phyloP scores from a whole-genome alignment of 2,113 vertebrate genomes.

The Zosterops lateralis region DNA sequence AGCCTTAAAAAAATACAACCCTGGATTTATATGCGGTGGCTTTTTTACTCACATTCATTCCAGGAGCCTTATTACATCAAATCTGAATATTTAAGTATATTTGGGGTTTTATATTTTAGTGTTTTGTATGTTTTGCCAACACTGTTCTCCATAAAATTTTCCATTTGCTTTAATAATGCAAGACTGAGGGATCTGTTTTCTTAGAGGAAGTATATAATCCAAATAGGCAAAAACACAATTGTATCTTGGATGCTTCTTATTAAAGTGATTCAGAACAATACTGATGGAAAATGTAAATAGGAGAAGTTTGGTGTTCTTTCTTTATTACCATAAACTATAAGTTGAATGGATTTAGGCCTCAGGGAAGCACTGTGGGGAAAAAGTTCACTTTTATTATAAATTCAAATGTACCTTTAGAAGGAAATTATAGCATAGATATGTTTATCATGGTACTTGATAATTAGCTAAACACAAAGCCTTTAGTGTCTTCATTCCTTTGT shows the following conservation, averaged over 20 bases:
- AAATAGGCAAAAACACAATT: background rate
- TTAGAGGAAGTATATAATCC: background rate
- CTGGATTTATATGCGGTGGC: background rate
- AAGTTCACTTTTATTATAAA: background rate
- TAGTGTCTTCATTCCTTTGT: background rate
- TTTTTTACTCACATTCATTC: background rate
- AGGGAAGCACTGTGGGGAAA: background rate
- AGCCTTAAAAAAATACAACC: background rate
- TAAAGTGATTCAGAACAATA: background rate
- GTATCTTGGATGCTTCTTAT: background rate
- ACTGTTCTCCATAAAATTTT: background rate
- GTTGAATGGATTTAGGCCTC: background rate
- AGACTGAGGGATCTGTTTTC: background rate
- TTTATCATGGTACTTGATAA: background rate
- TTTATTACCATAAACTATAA: background rate
- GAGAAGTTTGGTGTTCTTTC: background rate
- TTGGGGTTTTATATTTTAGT: background rate
- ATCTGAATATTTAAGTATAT: background rate
- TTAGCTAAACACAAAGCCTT: background rate
- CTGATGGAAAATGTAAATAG: background rate
- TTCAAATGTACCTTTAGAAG: background rate
- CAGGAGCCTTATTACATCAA: rapidly evolving
- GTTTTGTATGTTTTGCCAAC: background rate
- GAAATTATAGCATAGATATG: background rate
- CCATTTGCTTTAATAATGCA: background rate